phyloP scores from a whole-genome alignment of 2,113 vertebrate genomes.

The Salminus brasiliensis region DNA sequence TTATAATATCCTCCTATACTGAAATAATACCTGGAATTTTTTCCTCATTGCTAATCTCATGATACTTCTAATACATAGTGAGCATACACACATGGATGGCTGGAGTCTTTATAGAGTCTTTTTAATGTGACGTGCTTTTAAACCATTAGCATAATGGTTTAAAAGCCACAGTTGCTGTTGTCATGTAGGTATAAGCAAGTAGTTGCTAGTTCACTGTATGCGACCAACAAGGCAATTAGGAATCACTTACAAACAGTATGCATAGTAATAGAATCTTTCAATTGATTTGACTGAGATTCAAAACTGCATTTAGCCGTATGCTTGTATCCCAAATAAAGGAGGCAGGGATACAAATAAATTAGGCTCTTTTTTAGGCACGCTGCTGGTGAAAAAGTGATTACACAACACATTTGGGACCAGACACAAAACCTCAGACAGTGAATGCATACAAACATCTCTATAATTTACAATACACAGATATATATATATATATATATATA shows the following conservation, averaged over 20 bases:
- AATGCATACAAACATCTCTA: slow-evolving; percentile 57
- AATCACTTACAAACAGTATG: not conserved
- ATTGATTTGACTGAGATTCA: not conserved
- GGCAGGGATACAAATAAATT: not conserved
- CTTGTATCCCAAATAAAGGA: not conserved
- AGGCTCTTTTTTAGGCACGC: not conserved
- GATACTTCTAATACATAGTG: too few species aligned
- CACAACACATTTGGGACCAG: slow-evolving; percentile 22
- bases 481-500: slow-evolving; percentile 55
- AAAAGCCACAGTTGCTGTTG: not conserved
- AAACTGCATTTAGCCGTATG: not conserved
- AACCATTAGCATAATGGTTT: not conserved
- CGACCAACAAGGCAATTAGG: not conserved
- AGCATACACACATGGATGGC: not conserved
- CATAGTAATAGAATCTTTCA: not conserved
- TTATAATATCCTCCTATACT: too few species aligned
- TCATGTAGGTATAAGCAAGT: not conserved
- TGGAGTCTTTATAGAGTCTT: not conserved
- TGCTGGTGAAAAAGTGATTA: not conserved
- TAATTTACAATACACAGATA: slow-evolving; percentile 75
- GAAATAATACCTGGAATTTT: too few species aligned
- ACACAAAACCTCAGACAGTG: slow-evolving; percentile 34
- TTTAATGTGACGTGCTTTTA: not conserved
- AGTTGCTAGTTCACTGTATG: not conserved
- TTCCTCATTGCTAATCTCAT: too few species aligned